These are phyloP conservation scores for Scolanthus callimorphus DNA, from an alignment of 92 coral and sea anemone species.

Conservation along the genomic window DNA sequence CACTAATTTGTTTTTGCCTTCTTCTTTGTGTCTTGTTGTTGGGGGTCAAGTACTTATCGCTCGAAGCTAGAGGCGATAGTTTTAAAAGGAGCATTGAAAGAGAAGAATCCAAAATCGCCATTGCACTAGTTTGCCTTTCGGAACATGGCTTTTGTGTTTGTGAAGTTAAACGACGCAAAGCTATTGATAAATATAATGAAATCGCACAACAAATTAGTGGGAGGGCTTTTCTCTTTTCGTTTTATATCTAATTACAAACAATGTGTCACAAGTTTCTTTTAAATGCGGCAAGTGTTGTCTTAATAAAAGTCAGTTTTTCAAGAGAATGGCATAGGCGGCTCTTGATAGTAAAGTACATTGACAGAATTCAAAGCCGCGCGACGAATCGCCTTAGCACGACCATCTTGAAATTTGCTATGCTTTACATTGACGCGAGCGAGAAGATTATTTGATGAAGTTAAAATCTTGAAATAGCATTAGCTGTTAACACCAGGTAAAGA, in stretches of 20 bases:
- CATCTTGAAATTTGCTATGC: no score
- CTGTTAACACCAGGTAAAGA: not conserved
- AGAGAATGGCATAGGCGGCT: not conserved
- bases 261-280: not conserved
- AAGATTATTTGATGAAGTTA: no score
- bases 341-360: not conserved
- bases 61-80: not conserved
- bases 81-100: conserved; percentile 2
- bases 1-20: not conserved
- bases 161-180: not conserved
- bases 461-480: not conserved
- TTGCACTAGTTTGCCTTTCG: no score
- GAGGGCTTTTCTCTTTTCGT: not conserved
- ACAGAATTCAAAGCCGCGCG: no score
- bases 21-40: not conserved
- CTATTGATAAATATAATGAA: not conserved
- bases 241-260: not conserved
- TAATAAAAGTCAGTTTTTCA: not conserved
- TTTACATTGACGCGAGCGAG: no score
- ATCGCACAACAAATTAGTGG: not conserved
- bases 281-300: not conserved
- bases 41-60: conserved; percentile 5
- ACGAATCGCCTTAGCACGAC: no score
- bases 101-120: not conserved
- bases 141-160: no score